Evolutionary conservation across 2,113 vertebrate species (phyloP), one percentile per base, ranked within the genome.

Genomic region (Nycticebus coucang): DNA sequence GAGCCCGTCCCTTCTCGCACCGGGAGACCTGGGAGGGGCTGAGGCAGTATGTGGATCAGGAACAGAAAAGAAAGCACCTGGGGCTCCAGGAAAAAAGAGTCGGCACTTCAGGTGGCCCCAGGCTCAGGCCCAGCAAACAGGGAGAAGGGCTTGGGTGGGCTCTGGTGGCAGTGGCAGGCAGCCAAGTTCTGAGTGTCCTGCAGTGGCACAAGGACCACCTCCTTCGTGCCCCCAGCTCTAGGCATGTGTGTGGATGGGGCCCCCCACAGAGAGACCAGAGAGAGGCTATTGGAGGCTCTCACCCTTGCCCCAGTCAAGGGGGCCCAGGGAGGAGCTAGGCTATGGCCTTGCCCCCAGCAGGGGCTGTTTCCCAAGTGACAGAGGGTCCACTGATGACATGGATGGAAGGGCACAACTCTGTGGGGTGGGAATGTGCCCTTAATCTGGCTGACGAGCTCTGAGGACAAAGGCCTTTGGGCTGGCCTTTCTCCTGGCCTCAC

Each of bases 81-180:
- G 93, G 82, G 59, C 85, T 66, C 62, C 2, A 0, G 64, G 89
- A n/a, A 75, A 62, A 45, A 62, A 0, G 2, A 91, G 64, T 96
- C 89, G 95, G 96, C 97, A 96, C 94, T 71, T 97, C 78, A 72
- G 68, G 68, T 5, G 53, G 94, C 94, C 87, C 87, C 91, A 95
- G 90, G 87, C 84, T 79, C 35, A 45, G 90, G 82, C 92, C 72
- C 78, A 41, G 37, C 81, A 68, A 82, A 78, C 19, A 35, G 75
- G 37, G 28, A 69, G 57, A 26, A 53, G 33, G 24, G 17, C 55
- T 28, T 35, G 28, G 19, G 24, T 21, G 26, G 68, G 28, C 57
- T 81, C 35, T 1, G 22, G 12, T n/a, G 26, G 89, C 80, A 17
- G 89, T 21, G 77, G 57, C 14, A 35, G 94, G 71, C 26, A 13